Conservation (phyloP, 1,140 invertebrate species). For the Pantala flavescens region DNA sequence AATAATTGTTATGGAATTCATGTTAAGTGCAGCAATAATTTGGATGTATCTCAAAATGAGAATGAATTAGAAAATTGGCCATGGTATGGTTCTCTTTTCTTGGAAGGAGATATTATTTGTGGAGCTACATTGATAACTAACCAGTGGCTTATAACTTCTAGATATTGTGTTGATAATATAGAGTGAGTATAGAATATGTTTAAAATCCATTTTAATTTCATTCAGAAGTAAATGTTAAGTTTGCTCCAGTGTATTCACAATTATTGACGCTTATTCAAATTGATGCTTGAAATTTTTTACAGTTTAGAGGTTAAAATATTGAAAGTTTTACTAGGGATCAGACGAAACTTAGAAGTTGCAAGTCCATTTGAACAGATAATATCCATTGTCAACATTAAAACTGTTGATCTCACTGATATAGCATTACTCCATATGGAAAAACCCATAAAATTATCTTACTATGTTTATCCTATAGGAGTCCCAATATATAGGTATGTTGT, state of each 20-base stretch:
- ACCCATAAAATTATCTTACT: slow-evolving; percentile 29
- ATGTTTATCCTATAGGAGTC: slow-evolving; percentile 26
- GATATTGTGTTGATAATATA: slow-evolving; percentile 41
- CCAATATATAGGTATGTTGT: neutral
- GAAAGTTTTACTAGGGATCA: slow-evolving; percentile 51
- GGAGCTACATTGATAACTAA: slow-evolving; percentile 41
- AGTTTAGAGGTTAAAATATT: slow-evolving; percentile 50
- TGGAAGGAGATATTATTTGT: neutral
- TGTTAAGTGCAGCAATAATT: neutral
- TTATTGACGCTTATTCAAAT: too few species aligned
- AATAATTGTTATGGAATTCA: neutral
- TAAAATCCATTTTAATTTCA: too few species aligned
- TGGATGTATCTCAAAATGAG: neutral
- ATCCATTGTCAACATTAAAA: slow-evolving; percentile 22
- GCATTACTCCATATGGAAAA: slow-evolving; percentile 28
- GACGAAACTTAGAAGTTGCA: slow-evolving; percentile 40
- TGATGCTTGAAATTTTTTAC: slow-evolving; percentile 20
- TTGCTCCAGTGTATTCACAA: too few species aligned
- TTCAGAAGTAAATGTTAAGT: too few species aligned
- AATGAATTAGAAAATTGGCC: neutral
- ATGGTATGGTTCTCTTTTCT: neutral
- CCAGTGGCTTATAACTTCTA: slow-evolving; percentile 50
- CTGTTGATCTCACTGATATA: slow-evolving; percentile 29
- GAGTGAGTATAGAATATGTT: slow-evolving; percentile 34
- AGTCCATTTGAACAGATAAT: slow-evolving; percentile 56